phyloP scores from a whole-genome alignment of 2,888 invertebrate species.

The Volucella inanis region DNA sequence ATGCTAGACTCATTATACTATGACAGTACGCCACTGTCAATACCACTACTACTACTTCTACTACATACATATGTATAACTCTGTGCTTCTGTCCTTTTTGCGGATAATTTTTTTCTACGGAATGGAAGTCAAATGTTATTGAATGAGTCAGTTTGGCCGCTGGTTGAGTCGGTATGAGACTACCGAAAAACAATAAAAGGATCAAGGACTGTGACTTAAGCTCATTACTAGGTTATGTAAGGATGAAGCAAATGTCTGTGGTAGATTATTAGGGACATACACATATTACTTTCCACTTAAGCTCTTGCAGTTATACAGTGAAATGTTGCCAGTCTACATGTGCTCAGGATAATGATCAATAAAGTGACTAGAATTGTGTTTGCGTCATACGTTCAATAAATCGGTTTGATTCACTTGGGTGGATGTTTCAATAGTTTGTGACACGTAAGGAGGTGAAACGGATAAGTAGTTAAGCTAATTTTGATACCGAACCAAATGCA shows the following conservation, averaged over 20 bases:
- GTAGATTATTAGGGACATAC: conserved; percentile 52
- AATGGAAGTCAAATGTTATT: conserved; percentile 46
- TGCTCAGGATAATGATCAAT: conserved; percentile 43
- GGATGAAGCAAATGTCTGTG: not conserved
- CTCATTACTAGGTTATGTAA: conserved; percentile 37
- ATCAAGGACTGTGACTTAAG: conserved; percentile 61
- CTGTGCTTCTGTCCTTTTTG: conserved; percentile 12
- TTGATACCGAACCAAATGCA: conserved; percentile 7
- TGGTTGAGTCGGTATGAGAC: conserved; percentile 11
- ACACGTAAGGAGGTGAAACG: conserved; percentile 32
- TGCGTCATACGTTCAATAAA: conserved; percentile 44
- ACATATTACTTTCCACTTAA: conserved; percentile 58
- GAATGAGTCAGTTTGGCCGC: conserved; percentile 34
- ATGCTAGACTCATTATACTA: conserved; percentile 29
- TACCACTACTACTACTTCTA: not conserved
- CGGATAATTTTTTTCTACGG: conserved; percentile 15
- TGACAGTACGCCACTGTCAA: conserved; percentile 1
- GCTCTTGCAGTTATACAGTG: not conserved
- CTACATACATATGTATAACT: no score
- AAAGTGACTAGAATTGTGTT: conserved; percentile 42
- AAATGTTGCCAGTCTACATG: conserved; percentile 9
- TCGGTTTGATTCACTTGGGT: conserved; percentile 49
- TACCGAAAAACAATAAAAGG: conserved; percentile 57
- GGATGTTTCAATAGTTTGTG: conserved; percentile 31
- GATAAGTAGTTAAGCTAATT: not conserved